Conservation (phyloP, 2,888 invertebrate genomes). For the Ryuthela nishihirai region DNA sequence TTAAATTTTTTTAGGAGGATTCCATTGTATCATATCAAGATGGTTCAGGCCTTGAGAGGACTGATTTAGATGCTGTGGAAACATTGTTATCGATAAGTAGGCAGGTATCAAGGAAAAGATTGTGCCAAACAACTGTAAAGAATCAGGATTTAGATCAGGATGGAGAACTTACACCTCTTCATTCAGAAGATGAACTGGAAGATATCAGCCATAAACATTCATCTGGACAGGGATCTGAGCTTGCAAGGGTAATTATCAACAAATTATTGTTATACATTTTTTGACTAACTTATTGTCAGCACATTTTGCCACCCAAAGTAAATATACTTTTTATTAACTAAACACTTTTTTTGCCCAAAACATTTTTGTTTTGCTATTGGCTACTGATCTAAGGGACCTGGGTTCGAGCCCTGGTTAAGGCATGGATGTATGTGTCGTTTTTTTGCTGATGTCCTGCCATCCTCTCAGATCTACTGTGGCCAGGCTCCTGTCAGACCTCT, state of each 20-base stretch:
- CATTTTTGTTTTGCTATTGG: no score
- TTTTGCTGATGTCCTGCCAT: no score
- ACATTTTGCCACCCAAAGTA: no score
- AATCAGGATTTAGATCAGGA: neutral
- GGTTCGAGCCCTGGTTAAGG: no score
- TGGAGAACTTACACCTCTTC: constrained; percentile 67
- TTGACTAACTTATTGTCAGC: no score
- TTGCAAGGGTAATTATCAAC: constrained; percentile 42
- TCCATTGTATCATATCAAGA: neutral
- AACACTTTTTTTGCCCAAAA: no score
- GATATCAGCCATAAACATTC: constrained; percentile 48
- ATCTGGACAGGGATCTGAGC: constrained; percentile 35
- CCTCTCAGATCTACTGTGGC: no score
- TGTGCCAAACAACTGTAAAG: constrained; percentile 43
- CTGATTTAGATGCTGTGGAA: constrained; percentile 50
- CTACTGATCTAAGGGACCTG: no score
- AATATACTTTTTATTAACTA: no score
- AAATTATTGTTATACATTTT: no score
- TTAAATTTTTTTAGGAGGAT: constrained; percentile 4
- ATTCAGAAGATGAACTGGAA: constrained; percentile 72
- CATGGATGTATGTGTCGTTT: no score
- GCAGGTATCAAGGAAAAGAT: constrained; percentile 47
- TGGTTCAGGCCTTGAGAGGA: constrained; percentile 12
- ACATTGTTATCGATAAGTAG: constrained; percentile 50
- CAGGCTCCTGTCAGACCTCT: no score